Evolutionary conservation across 2,797 vertebrate species (phyloP), one percentile per base, ranked within the genome.

Genomic region (Erpetoichthys calabaricus): DNA sequence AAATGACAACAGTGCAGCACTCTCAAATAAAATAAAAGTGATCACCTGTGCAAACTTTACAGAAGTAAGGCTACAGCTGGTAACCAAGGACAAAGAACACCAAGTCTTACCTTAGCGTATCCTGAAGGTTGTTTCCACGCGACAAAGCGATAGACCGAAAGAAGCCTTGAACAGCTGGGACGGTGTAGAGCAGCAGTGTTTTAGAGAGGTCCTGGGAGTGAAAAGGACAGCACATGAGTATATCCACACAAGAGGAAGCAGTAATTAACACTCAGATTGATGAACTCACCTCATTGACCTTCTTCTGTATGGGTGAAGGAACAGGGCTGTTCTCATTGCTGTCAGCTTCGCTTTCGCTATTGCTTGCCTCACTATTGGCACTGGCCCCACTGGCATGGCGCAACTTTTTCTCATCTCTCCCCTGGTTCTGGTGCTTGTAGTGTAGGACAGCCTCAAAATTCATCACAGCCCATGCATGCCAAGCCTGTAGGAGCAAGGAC

Each of bases 391-490:
- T 97, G 44, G 87, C 67, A 0, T 97, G 95, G 0, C 92, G 87
- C 2, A 90, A 76, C 51, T 97, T 97, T 80, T 96, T 95, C 64
- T 99, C 94, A 0, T 97, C 92, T 0, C 91, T 87, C 50, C 89
- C 90, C 62, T 91, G 88, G 80, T 92, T 94, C 67, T 97, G 94
- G 60, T 98, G 95, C 64, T 98, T 98, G 75, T 97, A 99, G 76
- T 99, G 94, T 8, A 99, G 85, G 61, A 99, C 96, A 0, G 96
- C 93, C 65, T 99, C 96, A 3, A 99, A 99, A 73, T 99, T 99
- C 96, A 99, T 99, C 71, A 99, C 96, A 0, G 96, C 96, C 94
- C 95, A 98, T 0, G 95, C 96, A 0, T 99, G 96, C 96, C 96
- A 99, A 56, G 96, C 96, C 96, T 99, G 78, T 7, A 25, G 58